phyloP scores from a whole-genome alignment of 2,797 vertebrate species.

The Balearica regulorum region DNA sequence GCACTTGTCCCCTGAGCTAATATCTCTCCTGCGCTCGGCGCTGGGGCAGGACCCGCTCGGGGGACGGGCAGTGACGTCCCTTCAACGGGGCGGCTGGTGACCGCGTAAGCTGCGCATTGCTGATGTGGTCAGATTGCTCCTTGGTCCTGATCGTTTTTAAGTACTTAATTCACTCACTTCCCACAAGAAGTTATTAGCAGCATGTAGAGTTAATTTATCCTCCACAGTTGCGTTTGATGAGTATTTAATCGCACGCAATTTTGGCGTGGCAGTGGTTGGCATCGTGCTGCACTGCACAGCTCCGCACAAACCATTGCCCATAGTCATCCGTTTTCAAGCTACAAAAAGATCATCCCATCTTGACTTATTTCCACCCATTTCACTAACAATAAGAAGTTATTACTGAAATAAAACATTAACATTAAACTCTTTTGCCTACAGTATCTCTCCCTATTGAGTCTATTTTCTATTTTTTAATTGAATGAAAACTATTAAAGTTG shows the following conservation, averaged over 20 bases:
- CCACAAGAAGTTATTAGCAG: background rate
- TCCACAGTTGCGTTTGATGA: background rate
- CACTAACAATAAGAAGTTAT: background rate
- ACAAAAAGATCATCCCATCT: background rate
- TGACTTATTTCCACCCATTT: background rate
- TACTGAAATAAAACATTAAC: background rate
- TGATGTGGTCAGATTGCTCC: background rate
- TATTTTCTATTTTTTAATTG: background rate
- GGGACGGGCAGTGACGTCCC: background rate
- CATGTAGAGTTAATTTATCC: background rate
- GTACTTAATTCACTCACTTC: background rate
- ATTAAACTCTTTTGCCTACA: background rate
- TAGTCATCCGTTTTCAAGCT: background rate
- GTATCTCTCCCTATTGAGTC: background rate
- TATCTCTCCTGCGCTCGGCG: accelerated
- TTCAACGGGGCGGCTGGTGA: accelerated
- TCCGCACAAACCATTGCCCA: background rate
- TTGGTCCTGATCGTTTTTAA: background rate
- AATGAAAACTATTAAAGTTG: background rate
- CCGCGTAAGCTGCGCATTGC: background rate
- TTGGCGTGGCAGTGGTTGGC: background rate
- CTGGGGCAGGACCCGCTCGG: accelerated
- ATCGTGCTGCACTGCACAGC: background rate
- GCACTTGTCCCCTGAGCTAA: background rate
- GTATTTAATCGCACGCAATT: background rate